Evolutionary conservation across 2,797 vertebrate species (phyloP).

Genomic region (Podarcis siculus): DNA sequence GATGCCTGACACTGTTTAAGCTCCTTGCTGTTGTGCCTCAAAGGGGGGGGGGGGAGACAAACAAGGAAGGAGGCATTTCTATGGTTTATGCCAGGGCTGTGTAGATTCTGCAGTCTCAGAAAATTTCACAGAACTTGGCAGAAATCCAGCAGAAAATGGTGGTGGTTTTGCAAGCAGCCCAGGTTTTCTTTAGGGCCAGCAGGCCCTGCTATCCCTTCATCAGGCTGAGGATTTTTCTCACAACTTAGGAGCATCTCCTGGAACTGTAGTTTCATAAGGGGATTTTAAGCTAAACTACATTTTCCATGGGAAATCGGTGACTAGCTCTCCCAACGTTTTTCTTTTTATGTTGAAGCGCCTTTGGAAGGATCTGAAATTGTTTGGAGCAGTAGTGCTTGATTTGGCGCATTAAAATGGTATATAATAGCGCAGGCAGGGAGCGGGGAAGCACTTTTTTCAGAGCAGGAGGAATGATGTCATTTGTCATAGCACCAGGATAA

Average conservation of each 20-base stretch:
- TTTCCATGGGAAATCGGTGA: neutral
- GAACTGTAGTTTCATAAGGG: neutral
- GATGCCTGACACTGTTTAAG: neutral
- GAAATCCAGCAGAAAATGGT: neutral
- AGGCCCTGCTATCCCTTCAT: neutral
- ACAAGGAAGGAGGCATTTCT: neutral
- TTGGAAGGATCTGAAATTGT: neutral
- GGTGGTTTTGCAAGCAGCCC: neutral
- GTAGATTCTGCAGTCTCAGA: neutral
- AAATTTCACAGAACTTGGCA: neutral
- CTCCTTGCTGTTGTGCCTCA: neutral
- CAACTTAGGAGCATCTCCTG: neutral
- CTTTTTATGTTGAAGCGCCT: neutral
- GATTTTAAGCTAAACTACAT: neutral
- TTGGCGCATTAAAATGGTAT: neutral
- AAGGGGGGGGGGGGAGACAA: neutral
- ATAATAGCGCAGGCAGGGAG: no score
- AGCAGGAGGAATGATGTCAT: no score
- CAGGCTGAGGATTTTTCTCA: neutral
- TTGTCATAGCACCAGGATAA: no score
- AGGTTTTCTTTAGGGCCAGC: neutral
- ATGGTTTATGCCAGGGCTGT: neutral
- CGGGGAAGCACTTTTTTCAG: no score
- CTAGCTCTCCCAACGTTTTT: neutral
- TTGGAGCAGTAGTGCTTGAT: neutral